phyloP scores from a whole-genome alignment of 2,113 vertebrate species.

The Phodopus roborovskii region DNA sequence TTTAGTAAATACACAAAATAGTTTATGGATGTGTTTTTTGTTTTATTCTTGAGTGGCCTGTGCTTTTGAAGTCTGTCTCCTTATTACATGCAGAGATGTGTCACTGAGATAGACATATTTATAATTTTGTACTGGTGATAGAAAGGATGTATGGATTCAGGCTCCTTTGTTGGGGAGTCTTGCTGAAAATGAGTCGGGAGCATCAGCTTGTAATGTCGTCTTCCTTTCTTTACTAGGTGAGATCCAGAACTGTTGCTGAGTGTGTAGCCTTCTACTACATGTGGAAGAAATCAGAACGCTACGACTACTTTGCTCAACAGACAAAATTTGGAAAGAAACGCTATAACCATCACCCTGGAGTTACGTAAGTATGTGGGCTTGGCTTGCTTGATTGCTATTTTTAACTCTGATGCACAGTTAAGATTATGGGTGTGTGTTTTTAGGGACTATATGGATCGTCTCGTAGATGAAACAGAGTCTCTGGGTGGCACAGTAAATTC shows the following conservation, averaged over 20 bases:
- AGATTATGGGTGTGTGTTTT: slow-evolving; percentile 51
- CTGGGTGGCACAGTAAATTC: slow-evolving; percentile 92
- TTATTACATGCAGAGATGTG: not conserved
- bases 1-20: not conserved
- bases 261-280: slow-evolving; percentile 99
- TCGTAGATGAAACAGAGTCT: slow-evolving; percentile 97
- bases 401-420: not conserved
- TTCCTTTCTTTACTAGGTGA: slow-evolving; percentile 87
- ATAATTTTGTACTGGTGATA: not conserved
- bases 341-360: slow-evolving; percentile 97
- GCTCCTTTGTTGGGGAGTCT: not conserved
- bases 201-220: not conserved
- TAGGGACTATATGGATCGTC: slow-evolving; percentile 98
- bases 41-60: not conserved
- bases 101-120: not conserved
- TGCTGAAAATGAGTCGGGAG: not conserved
- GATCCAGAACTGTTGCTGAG: slow-evolving; percentile 95
- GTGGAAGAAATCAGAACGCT: slow-evolving; percentile 99
- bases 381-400: not conserved
- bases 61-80: not conserved
- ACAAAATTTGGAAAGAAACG: slow-evolving; percentile 98
- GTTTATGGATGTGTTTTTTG: not conserved
- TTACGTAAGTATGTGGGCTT: slow-evolving; percentile 92
- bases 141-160: not conserved
- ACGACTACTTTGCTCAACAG: slow-evolving; percentile 98